Evolutionary conservation across 2,888 invertebrate genomes (phyloP).

Genomic region (Cerceris rybyensis): DNA sequence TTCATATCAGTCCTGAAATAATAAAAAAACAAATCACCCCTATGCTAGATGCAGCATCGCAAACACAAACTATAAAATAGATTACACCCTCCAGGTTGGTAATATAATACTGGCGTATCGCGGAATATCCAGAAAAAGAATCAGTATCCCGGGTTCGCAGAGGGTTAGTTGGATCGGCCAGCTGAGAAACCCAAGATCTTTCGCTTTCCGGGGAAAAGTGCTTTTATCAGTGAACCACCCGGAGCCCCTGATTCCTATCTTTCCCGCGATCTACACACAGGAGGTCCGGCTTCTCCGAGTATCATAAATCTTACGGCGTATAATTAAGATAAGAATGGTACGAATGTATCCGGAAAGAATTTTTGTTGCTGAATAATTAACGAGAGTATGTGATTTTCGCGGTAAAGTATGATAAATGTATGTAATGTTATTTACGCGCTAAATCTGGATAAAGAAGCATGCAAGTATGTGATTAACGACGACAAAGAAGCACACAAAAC

Average conservation of each 20-base stretch:
- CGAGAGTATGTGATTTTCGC: slow-evolving; percentile 25
- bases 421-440: not conserved
- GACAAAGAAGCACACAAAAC: too few relatives aligned
- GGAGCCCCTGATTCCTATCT: slow-evolving; percentile 18
- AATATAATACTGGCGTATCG: slow-evolving; percentile 6
- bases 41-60: too few relatives aligned
- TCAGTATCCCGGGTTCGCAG: not conserved
- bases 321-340: slow-evolving; percentile 47
- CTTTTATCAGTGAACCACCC: slow-evolving; percentile 19
- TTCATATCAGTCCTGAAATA: too few relatives aligned
- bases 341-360: slow-evolving; percentile 32
- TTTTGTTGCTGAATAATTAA: slow-evolving; percentile 43
- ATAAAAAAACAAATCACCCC: too few relatives aligned
- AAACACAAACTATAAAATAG: slow-evolving; percentile 10
- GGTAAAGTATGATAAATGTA: not conserved
- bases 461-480: not conserved
- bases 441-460: not conserved
- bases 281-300: slow-evolving; percentile 13
- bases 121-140: slow-evolving; percentile 16
- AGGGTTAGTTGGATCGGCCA: not conserved
- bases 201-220: slow-evolving; percentile 9
- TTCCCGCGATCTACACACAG: slow-evolving; percentile 29
- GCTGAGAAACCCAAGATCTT: slow-evolving; percentile 13
- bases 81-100: slow-evolving; percentile 16
- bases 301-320: slow-evolving; percentile 35